Evolutionary conservation across 1,140 invertebrate species (phyloP), one percentile per base, ranked within the genome.

Genomic region (Habropoda laboriosa): DNA sequence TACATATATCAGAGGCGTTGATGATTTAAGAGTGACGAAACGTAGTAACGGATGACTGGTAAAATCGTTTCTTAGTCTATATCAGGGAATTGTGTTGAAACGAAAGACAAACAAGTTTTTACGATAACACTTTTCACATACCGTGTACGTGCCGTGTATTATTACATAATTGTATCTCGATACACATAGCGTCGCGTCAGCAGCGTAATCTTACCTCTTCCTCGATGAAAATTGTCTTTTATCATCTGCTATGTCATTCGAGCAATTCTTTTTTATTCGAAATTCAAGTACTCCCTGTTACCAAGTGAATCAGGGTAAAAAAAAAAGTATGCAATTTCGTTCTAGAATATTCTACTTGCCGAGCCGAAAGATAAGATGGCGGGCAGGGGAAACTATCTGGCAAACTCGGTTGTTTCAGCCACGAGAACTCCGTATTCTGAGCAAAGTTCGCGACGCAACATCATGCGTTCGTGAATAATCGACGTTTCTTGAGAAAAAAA

Each of bases 61-160:
- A 21, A 0, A 13, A 67, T n/a, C 27, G 16, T 18, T 32, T 66
- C 42, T 38, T 16, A 30, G 35, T 5, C 40, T 27, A 24, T 21
- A 40, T 5, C 38, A 66, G 8, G 51, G 8, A 35, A 42, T 57
- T 57, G 16, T 67, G 51, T 76, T 35, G 58, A 74, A 76, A 76
- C n/a, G 2, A 0, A 35, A n/a, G n/a, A n/a, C 47, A 75, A 53
- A 75, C 38, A 51, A 38, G 35, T 16, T 0, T 21, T 7, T 4
- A 18, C 1, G 74, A 77, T 70, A 70, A 58, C n/a, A 4, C n/a
- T 47, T 58, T 42, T 18, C 32, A n/a, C 24, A n/a, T n/a, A n/a
- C n/a, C n/a, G 35, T 8, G 18, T 64, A 64, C 4, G 3, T 18
- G n/a, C 8, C 8, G 13, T 47, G 38, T 16, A 27, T 53, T 61